Base-by-base conservation (phyloP, 1,140 invertebrate genomes). In the Drosophila ironensis region DNA sequence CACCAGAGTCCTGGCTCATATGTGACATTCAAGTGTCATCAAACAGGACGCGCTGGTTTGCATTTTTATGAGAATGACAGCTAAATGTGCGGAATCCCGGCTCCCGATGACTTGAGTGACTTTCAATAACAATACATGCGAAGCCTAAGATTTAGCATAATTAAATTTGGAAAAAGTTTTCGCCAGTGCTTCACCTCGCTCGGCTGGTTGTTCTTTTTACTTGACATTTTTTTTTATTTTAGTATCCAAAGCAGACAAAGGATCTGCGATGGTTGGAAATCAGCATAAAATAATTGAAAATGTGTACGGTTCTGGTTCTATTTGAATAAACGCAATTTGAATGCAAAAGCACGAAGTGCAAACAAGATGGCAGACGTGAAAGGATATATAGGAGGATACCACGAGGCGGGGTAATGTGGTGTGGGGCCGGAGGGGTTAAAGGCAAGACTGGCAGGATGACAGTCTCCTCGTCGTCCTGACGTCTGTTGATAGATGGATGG, bases 291-390 rank as follows among this genome's bases (percentile, higher is more conserved):
- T 84, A 84, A 84, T 84, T 84, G 78, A 84, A 84, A 84, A 78
- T 86, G 73, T 84, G 78, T 86, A 71, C 70, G 80, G 63, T 67
- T 68, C 45, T 53, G 73, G 51, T 64, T 82, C 78, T 86, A 84
- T 84, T 84, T 84, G 78, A 84, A 84, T 84, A 84, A 84, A 84
- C 78, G 78, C 80, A 84, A 84, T 84, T 86, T 84, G 80, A 84
- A 84, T 84, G 78, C 78, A 84, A 86, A 84, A 86, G 78, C 78
- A 84, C 78, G 78, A 86, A 84, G 74, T 84, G 78, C 78, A 84
- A 84, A 84, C 78, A 84, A 78, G 70, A 61, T 72, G 59, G 57
- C 54, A 76, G 53, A 61, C 56, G 80, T 47, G 59, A 50, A 78
- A 45, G 57, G 46, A 70, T 60, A 47, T 45, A 35, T 9, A 44